Conservation (phyloP, 2,113 vertebrate genomes). For the Archocentrus centrarchus region DNA sequence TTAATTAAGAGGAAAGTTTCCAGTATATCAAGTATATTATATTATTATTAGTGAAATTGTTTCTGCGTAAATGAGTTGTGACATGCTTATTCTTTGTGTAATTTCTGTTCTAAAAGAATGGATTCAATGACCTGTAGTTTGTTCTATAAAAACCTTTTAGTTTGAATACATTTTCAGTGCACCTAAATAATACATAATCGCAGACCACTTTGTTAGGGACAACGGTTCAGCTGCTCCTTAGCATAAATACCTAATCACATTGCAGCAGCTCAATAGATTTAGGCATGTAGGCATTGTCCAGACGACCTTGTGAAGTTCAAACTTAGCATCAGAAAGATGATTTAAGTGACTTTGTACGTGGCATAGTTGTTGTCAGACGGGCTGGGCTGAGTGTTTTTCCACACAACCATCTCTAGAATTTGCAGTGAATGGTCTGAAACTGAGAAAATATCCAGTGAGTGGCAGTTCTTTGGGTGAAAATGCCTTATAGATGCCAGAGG, state of each 20-base stretch:
- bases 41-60: not conserved
- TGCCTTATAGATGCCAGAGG: not conserved
- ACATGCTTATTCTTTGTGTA: no score
- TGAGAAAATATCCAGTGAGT: not conserved
- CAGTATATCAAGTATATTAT: not conserved
- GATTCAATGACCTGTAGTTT: not conserved
- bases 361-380: not conserved
- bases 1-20: not conserved
- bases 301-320: not conserved
- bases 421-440: not conserved
- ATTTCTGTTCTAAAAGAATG: no score
- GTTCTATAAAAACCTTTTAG: not conserved
- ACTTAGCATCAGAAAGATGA: not conserved
- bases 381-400: not conserved
- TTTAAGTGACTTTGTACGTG: not conserved
- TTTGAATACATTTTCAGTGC: not conserved
- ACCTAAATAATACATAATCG: not conserved
- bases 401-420: no score
- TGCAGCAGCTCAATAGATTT: not conserved
- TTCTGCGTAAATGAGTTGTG: not conserved
- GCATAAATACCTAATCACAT: not conserved
- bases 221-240: not conserved
- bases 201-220: not conserved
- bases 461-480: not conserved
- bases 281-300: not conserved